Base-by-base conservation (phyloP, 1,140 invertebrate genomes). In the Aphaenogaster rudis region DNA sequence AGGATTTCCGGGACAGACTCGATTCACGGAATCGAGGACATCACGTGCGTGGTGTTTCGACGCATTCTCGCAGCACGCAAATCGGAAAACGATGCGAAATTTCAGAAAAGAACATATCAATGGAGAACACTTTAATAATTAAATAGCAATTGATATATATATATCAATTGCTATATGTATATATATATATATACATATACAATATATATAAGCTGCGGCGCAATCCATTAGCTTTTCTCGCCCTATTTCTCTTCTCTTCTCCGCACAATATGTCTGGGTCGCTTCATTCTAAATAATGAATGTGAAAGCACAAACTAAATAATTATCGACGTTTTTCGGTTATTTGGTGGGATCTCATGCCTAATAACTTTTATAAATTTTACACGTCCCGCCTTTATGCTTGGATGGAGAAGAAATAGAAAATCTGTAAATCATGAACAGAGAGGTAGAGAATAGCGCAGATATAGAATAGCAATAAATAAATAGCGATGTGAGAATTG, bases 251-350 rank as follows among this genome's bases (percentile, higher is more conserved):
- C 45, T 72, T 4, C 8, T 2, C 9, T 42, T 6, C 4, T 28
- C 3, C 39, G 48, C 66, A 69, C 15, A 72, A 72, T 52, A 77
- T 54, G 39, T 15, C 15, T 59, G 39, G n/a, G 7, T 77, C 39
- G 21, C 13, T 28, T 77, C 39, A 21, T 45, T 45, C 9, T 21
- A 4, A 76, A 76, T 76, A 39, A 39, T 61, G 39, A 77, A 45
- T 77, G 74, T 77, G 74, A 28, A 77, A 59, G 54, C 74, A 61
- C 28, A 28, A 28, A 28, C 0, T 28, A 28, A 28, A 28, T 28
- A 28, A 28, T 28, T 28, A 28, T 28, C 28, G 28, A 28, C 28
- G 28, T 28, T 28, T 28, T 28, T 28, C 28, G 28, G 28, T 28
- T 0, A 28, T 28, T 0, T 28, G 28, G 28, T 0, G 28, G 0